Percentiles rank a stretch among this genome's conserved stretches.
Evolutionary conservation across 2,888 invertebrate genomes (phyloP).

Genomic region (Pemphredon lugubris): DNA sequence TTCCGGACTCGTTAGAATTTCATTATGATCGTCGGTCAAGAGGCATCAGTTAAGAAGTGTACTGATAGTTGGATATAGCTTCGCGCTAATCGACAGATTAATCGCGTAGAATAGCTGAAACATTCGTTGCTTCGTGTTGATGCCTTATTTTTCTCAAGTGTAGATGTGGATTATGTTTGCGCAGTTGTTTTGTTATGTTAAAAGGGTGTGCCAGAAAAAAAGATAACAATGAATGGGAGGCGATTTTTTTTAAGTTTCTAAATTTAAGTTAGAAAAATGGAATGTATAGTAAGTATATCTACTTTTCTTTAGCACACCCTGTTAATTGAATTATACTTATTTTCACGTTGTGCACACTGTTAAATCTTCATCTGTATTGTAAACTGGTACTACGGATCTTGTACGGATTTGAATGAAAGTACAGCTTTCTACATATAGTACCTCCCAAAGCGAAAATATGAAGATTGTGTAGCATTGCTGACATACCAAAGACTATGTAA

Average conservation of each 20-base stretch:
- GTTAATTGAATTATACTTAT: slow-evolving; percentile 31
- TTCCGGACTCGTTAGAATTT: slow-evolving; percentile 20
- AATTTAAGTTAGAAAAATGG: slow-evolving; percentile 11
- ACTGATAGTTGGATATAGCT: background rate
- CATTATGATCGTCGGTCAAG: background rate
- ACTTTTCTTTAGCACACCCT: slow-evolving; percentile 42
- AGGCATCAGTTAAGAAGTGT: background rate
- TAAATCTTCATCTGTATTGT: slow-evolving; percentile 41
- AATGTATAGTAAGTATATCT: slow-evolving; percentile 37
- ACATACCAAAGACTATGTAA: background rate
- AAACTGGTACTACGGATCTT: slow-evolving; percentile 45
- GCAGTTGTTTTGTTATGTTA: slow-evolving; percentile 39
- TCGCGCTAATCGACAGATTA: slow-evolving; percentile 10
- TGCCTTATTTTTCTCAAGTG: slow-evolving; percentile 51
- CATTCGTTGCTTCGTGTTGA: slow-evolving; percentile 53
- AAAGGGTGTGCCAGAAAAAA: slow-evolving; percentile 45
- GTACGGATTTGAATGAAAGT: background rate
- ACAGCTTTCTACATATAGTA: slow-evolving; percentile 8
- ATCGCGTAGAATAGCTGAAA: slow-evolving; percentile 56
- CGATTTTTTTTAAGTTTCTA: slow-evolving; percentile 1
- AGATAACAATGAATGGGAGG: slow-evolving; percentile 8
- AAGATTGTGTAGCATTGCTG: background rate
- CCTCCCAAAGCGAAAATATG: slow-evolving; percentile 17
- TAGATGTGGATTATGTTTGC: slow-evolving; percentile 49
- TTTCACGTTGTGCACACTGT: background rate